Percentiles rank a stretch among this genome's conserved stretches.
These are phyloP conservation scores for Lasioglossum figueresi DNA, from an alignment of 2,888 invertebrate species.

Conservation along the genomic window DNA sequence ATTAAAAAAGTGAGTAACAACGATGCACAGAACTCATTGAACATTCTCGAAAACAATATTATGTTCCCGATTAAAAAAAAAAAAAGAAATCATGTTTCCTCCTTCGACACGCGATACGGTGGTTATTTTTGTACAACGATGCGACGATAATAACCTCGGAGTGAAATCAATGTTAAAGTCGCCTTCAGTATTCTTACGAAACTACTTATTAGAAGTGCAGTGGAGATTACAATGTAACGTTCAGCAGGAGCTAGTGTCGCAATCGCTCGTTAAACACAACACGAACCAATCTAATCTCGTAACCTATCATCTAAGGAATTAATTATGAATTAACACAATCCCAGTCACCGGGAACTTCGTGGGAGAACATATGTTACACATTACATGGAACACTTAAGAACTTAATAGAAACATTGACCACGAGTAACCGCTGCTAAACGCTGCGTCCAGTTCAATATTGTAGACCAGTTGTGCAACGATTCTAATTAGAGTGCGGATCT, in stretches of 20 bases:
- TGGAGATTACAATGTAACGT: conserved; percentile 29
- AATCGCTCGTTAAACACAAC: conserved; percentile 29
- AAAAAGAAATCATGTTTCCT: not conserved
- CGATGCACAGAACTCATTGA: not conserved
- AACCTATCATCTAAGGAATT: conserved; percentile 36
- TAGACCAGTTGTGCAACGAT: not conserved
- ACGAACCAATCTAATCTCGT: conserved; percentile 33
- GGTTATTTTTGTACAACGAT: conserved; percentile 15
- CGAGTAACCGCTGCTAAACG: conserved; percentile 9
- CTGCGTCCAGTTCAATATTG: not conserved
- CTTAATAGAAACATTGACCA: not conserved
- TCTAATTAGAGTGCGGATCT: not conserved
- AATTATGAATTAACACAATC: conserved; percentile 28
- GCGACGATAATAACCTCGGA: conserved; percentile 28
- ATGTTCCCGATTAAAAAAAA: not conserved
- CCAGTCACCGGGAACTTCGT: not conserved
- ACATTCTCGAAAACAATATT: not conserved
- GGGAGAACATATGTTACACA: not conserved
- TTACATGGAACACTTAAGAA: not conserved
- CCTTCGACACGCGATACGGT: not conserved
- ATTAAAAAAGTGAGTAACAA: not conserved
- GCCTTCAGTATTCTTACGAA: conserved; percentile 30
- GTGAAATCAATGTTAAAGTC: conserved; percentile 33
- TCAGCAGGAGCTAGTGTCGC: conserved; percentile 22
- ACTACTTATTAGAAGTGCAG: conserved; percentile 11